Conservation (phyloP, 2,888 invertebrate species). For the Pemphredon lugubris region DNA sequence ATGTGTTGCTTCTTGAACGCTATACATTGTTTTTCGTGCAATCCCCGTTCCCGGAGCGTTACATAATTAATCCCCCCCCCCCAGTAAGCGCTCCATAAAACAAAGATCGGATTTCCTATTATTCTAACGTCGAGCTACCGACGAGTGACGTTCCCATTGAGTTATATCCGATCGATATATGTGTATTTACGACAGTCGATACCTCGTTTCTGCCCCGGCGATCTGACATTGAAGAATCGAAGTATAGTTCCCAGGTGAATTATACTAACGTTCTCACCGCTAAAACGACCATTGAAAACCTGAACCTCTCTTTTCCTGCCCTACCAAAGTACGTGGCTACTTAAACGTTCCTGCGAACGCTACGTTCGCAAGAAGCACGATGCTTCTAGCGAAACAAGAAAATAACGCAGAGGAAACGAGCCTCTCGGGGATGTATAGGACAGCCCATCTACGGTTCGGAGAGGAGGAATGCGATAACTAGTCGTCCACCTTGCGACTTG, state of each 20-base stretch:
- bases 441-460: constrained; percentile 30
- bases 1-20: background rate
- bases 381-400: constrained; percentile 24
- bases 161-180: constrained; percentile 28
- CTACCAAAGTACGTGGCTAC: constrained; percentile 9
- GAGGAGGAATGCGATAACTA: constrained; percentile 53
- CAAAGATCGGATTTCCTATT: constrained; percentile 13
- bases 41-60: constrained; percentile 14
- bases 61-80: constrained; percentile 31
- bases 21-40: background rate
- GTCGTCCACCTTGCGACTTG: constrained; percentile 24
- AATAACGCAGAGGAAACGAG: constrained; percentile 32
- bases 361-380: constrained; percentile 21
- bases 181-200: constrained; percentile 36
- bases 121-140: constrained; percentile 4
- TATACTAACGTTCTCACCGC: constrained; percentile 15
- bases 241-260: constrained; percentile 34
- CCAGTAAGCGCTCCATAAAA: constrained; percentile 11
- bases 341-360: constrained; percentile 10
- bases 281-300: constrained; percentile 15
- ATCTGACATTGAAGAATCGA: constrained; percentile 47
- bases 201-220: constrained; percentile 11
- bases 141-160: constrained; percentile 16
- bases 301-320: constrained; percentile 11
- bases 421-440: constrained; percentile 24